Evolutionary conservation across 2,113 vertebrate species (phyloP).

Genomic region (Colaptes auratus): DNA sequence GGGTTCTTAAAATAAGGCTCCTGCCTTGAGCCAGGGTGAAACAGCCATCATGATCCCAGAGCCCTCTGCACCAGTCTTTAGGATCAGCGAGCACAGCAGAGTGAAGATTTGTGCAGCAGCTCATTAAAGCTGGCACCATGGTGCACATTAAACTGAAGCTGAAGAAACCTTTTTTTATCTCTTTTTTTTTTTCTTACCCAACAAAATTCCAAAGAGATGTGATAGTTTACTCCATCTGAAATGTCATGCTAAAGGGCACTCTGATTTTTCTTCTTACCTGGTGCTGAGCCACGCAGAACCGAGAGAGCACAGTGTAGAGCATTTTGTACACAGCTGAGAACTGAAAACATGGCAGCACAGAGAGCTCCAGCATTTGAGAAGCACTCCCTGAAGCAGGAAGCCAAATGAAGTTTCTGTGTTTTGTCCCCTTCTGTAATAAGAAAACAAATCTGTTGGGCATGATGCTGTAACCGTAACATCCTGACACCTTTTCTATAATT

Average conservation of each 20-base stretch:
- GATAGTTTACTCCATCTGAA: not conserved
- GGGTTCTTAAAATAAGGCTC: not conserved
- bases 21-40: constrained; percentile 75
- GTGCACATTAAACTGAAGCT: not conserved
- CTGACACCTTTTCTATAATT: not conserved
- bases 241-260: not conserved
- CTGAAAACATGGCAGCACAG: constrained; percentile 80
- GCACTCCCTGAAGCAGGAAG: constrained; percentile 65
- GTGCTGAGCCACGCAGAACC: constrained; percentile 75
- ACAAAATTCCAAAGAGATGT: not conserved
- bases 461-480: not conserved
- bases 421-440: constrained; percentile 62
- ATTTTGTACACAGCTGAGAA: constrained; percentile 81
- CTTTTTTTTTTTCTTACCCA: rapidly evolving
- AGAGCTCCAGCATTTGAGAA: constrained; percentile 82
- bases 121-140: not conserved
- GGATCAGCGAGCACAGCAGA: constrained; percentile 71
- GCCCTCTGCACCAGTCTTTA: constrained; percentile 63
- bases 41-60: constrained; percentile 67
- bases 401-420: constrained; percentile 59
- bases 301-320: constrained; percentile 76
- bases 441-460: not conserved
- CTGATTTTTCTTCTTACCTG: constrained; percentile 64
- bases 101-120: not conserved
- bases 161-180: not conserved